These are phyloP conservation scores for Theocolax elegans DNA, from an alignment of 1,140 invertebrate genomes.

Conservation along the genomic window DNA sequence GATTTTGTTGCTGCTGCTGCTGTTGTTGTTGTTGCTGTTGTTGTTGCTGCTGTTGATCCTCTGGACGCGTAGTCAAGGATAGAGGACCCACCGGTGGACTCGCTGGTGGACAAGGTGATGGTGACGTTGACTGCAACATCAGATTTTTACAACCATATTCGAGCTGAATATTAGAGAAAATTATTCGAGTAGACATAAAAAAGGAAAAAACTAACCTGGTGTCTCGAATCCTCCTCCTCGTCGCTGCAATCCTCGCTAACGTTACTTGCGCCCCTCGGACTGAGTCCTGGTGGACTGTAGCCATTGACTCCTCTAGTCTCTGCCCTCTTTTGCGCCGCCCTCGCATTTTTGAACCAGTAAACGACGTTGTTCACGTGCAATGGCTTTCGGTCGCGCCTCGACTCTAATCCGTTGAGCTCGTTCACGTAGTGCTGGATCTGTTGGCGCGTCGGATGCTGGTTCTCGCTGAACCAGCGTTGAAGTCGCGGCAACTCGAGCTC, in stretches of 20 bases:
- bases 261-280: conserved; percentile 63
- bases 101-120: conserved; percentile 67
- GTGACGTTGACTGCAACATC: conserved; percentile 57
- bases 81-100: conserved; percentile 74
- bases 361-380: conserved; percentile 97
- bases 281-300: conserved; percentile 63
- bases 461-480: conserved; percentile 95
- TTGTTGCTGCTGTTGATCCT: conserved; percentile 51
- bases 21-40: conserved; percentile 13
- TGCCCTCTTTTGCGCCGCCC: conserved; percentile 92
- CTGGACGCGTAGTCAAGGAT: conserved; percentile 72
- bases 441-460: conserved; percentile 93
- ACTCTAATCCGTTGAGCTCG: conserved; percentile 92
- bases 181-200: too few relatives aligned
- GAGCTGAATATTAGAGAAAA: too few relatives aligned
- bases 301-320: conserved; percentile 74
- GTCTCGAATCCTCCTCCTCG: conserved; percentile 64
- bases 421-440: conserved; percentile 96
- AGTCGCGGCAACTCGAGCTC: conserved; percentile 94
- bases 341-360: conserved; percentile 98
- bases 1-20: conserved; percentile 35
- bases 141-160: neutral
- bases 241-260: conserved; percentile 66
- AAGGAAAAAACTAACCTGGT: conserved; percentile 60
- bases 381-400: conserved; percentile 89